These are phyloP conservation scores for Smittia sp. DNA, from an alignment of 2,888 invertebrate species.

Conservation along the genomic window DNA sequence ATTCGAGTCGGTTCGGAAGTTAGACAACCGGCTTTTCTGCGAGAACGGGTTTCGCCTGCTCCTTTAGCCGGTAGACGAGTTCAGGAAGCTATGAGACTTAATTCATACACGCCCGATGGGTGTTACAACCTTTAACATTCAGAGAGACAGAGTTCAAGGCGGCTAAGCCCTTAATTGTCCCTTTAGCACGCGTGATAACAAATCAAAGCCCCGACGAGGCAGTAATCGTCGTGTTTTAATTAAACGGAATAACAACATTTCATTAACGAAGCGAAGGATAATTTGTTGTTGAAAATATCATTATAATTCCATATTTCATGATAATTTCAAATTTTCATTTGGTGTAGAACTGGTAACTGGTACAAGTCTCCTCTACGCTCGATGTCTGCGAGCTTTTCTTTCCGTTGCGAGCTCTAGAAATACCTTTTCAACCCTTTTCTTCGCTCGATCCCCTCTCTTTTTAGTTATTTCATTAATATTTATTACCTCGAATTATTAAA, in stretches of 20 bases:
- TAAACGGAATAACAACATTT: background rate
- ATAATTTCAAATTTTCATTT: slow-evolving; percentile 33
- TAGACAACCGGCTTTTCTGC: no score
- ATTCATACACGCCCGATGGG: background rate
- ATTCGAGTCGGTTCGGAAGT: no score
- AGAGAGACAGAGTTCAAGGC: background rate
- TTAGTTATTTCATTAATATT: slow-evolving; percentile 42
- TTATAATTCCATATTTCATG: slow-evolving; percentile 26
- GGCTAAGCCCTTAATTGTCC: background rate
- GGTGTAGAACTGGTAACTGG: slow-evolving; percentile 37
- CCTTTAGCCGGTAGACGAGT: no score
- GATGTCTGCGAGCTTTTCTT: slow-evolving; percentile 10
- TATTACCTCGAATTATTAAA: slow-evolving; percentile 41
- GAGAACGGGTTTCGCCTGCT: no score
- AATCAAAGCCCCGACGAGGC: background rate
- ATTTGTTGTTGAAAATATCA: slow-evolving; percentile 25
- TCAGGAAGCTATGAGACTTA: no score
- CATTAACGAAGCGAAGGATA: background rate
- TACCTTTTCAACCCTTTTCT: slow-evolving; percentile 13
- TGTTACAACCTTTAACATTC: background rate
- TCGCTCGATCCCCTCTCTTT: background rate
- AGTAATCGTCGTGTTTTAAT: slow-evolving; percentile 15
- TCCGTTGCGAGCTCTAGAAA: background rate
- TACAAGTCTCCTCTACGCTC: slow-evolving; percentile 19
- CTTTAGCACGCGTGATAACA: slow-evolving; percentile 15